Conservation (phyloP, 2,113 vertebrate genomes). For the Recurvirostra avosetta region DNA sequence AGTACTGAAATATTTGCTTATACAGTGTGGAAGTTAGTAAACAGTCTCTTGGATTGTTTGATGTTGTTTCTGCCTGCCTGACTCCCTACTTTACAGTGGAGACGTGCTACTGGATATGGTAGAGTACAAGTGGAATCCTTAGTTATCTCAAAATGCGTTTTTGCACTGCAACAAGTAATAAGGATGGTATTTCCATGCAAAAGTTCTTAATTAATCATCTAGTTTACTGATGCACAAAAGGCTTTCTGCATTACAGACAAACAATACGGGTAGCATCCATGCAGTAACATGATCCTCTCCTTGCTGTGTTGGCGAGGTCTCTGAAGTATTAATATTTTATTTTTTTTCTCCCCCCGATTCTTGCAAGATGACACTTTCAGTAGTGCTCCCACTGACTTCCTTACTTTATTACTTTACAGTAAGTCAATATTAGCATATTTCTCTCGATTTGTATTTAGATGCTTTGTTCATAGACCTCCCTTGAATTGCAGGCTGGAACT, state of each 20-base stretch:
- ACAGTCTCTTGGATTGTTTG: background rate
- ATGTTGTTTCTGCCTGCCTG: background rate
- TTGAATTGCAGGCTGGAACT: background rate
- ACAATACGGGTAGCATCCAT: background rate
- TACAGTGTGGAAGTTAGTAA: background rate
- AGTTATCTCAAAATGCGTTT: background rate
- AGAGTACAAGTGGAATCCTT: background rate
- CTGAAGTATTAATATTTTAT: background rate
- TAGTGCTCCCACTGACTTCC: background rate
- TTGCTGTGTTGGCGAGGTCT: background rate
- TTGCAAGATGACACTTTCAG: background rate
- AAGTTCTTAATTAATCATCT: background rate
- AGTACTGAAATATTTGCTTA: background rate
- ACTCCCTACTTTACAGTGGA: background rate
- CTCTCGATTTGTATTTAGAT: background rate
- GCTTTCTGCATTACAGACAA: background rate
- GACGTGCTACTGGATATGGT: background rate
- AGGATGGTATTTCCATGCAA: background rate
- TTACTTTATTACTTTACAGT: background rate
- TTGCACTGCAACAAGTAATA: background rate
- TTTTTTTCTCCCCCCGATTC: background rate
- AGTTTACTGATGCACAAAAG: background rate
- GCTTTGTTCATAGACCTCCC: background rate
- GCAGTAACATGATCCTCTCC: background rate
- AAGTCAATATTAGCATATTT: background rate